Conservation (phyloP, 2,113 vertebrate genomes). For the Lepus europaeus region DNA sequence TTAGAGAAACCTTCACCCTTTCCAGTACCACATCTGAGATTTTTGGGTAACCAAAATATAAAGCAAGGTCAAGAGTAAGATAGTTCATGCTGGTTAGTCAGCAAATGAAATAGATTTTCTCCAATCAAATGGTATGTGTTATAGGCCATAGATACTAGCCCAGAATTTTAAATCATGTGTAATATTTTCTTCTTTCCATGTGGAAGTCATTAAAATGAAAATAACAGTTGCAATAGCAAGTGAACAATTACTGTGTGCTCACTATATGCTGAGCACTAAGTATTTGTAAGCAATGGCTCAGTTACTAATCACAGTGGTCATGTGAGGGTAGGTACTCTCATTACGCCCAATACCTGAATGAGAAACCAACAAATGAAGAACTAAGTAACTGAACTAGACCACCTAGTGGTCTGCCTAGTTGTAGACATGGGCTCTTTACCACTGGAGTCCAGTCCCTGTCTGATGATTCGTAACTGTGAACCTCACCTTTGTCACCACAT, state of each 20-base stretch:
- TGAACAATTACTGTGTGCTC: background rate
- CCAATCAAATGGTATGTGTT: background rate
- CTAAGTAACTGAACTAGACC: background rate
- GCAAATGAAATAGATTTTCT: background rate
- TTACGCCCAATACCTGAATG: background rate
- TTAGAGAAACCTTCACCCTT: background rate
- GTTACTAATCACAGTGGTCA: background rate
- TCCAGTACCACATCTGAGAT: background rate
- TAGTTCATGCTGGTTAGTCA: background rate
- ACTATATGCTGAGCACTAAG: background rate
- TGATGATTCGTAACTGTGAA: background rate
- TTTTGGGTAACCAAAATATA: background rate
- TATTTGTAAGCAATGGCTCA: background rate
- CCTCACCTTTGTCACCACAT: background rate
- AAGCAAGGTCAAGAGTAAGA: background rate
- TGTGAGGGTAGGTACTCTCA: background rate
- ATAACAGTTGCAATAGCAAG: background rate
- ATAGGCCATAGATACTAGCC: background rate
- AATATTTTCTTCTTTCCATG: background rate
- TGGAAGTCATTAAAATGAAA: background rate
- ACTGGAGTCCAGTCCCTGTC: background rate
- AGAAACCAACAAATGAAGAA: background rate
- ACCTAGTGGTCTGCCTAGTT: background rate
- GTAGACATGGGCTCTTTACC: background rate
- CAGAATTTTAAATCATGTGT: background rate